Evolutionary conservation across 2,888 invertebrate species (phyloP).

Genomic region (Idaea biselata): DNA sequence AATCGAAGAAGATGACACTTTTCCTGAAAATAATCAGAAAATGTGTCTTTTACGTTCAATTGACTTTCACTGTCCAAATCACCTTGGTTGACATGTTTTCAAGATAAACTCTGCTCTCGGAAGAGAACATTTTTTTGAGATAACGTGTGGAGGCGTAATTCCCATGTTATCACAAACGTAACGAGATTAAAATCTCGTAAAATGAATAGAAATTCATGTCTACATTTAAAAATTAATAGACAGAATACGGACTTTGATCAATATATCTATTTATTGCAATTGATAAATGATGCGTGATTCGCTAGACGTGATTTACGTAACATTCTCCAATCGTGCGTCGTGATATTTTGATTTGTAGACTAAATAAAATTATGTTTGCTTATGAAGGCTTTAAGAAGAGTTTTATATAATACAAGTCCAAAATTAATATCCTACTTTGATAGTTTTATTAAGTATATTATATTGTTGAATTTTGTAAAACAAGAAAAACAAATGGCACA

Average conservation of each 20-base stretch:
- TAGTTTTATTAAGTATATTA: too few species aligned
- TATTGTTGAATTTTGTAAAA: too few species aligned
- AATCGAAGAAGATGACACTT: too few species aligned
- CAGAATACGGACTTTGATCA: background rate
- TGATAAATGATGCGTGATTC: background rate
- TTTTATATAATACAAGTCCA: background rate
- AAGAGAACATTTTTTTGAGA: background rate
- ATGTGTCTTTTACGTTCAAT: background rate
- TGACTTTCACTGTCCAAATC: background rate
- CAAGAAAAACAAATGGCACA: too few species aligned
- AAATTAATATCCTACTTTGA: too few species aligned
- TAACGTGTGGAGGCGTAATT: background rate
- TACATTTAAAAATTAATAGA: background rate
- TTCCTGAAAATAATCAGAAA: too few species aligned
- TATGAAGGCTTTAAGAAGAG: background rate
- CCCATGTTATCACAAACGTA: background rate
- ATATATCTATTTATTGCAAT: background rate
- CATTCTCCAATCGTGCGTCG: background rate
- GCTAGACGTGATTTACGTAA: constrained; percentile 1
- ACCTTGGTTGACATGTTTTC: background rate
- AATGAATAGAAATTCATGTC: background rate
- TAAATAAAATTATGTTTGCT: background rate
- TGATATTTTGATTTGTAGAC: background rate
- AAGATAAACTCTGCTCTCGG: background rate
- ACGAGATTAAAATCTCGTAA: background rate